phyloP scores from a whole-genome alignment of 2,888 invertebrate genomes.

The Eupithecia exiguata region DNA sequence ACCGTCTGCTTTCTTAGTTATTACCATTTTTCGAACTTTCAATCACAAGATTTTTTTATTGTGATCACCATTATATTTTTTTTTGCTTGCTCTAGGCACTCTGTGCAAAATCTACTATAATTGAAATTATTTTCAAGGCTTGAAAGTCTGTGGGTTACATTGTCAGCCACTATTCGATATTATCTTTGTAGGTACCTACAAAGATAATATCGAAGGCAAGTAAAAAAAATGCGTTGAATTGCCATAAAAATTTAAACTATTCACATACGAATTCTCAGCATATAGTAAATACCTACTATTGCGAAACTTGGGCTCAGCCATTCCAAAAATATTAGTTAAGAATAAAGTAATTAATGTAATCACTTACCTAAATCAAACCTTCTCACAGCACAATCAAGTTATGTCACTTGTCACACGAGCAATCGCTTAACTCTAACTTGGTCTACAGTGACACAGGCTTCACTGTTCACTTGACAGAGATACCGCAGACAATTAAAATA shows the following conservation, averaged over 20 bases:
- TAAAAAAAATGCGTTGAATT: not conserved
- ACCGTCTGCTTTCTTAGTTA: too few species aligned
- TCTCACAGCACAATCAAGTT: conserved; percentile 57
- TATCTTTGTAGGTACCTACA: not conserved
- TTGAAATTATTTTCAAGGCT: not conserved
- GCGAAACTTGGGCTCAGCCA: conserved; percentile 27
- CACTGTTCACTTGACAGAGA: not conserved
- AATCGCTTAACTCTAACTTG: conserved; percentile 43
- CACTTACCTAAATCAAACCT: conserved; percentile 60
- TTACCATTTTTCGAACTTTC: too few species aligned
- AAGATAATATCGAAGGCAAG: not conserved
- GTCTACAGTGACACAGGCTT: conserved; percentile 23
- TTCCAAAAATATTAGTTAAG: conserved; percentile 41
- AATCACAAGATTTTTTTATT: too few species aligned
- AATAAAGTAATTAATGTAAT: conserved; percentile 49
- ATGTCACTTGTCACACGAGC: conserved; percentile 58
- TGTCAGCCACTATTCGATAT: too few species aligned
- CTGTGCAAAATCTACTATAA: too few species aligned
- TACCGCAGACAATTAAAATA: too few species aligned
- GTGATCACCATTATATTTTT: too few species aligned
- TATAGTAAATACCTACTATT: conserved; percentile 32
- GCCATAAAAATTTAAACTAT: not conserved
- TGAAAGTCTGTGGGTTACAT: not conserved
- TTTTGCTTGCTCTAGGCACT: too few species aligned
- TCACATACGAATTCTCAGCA: conserved; percentile 20